A percentile compares a stretch with the other conserved stretches of the same genome.
These are phyloP conservation scores for Acronicta psi DNA, from an alignment of 2,888 invertebrate species.

Conservation along the genomic window DNA sequence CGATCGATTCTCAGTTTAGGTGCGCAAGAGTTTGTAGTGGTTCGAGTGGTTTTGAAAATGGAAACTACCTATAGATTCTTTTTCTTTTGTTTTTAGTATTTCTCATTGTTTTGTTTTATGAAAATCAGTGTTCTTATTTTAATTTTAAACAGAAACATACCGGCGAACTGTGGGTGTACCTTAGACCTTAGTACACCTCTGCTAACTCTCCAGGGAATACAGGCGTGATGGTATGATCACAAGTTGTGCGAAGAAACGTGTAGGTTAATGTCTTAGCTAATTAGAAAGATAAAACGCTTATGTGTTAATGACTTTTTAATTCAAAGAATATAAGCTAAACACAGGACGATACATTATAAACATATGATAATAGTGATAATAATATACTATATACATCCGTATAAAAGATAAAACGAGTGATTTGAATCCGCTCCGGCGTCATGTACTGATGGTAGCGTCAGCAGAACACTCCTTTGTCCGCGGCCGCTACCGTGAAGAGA, in stretches of 20 bases:
- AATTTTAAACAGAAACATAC: too few species aligned
- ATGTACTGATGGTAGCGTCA: slow-evolving; percentile 44
- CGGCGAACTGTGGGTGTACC: too few species aligned
- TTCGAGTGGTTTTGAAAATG: slow-evolving; percentile 27
- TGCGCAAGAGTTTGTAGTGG: slow-evolving; percentile 51
- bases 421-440: slow-evolving; percentile 42
- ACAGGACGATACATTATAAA: slow-evolving; percentile 14
- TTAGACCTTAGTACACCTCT: too few species aligned
- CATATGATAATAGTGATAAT: slow-evolving; percentile 43
- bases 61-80: background rate
- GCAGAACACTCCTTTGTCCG: slow-evolving; percentile 70
- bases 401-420: slow-evolving; percentile 54
- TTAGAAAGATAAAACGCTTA: background rate
- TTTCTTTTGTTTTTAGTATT: background rate
- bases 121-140: background rate
- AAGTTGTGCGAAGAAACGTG: too few species aligned
- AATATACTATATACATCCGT: slow-evolving; percentile 39
- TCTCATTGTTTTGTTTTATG: background rate
- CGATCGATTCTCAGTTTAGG: slow-evolving; percentile 33
- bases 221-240: too few species aligned
- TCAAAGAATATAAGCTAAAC: background rate
- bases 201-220: too few species aligned
- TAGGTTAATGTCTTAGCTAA: too few species aligned
- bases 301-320: background rate
- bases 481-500: slow-evolving; percentile 77